Percentiles rank a stretch among this genome's conserved stretches.
These are phyloP conservation scores for Zosterops hypoxanthus DNA, from an alignment of 2,113 vertebrate genomes.

Conservation along the genomic window DNA sequence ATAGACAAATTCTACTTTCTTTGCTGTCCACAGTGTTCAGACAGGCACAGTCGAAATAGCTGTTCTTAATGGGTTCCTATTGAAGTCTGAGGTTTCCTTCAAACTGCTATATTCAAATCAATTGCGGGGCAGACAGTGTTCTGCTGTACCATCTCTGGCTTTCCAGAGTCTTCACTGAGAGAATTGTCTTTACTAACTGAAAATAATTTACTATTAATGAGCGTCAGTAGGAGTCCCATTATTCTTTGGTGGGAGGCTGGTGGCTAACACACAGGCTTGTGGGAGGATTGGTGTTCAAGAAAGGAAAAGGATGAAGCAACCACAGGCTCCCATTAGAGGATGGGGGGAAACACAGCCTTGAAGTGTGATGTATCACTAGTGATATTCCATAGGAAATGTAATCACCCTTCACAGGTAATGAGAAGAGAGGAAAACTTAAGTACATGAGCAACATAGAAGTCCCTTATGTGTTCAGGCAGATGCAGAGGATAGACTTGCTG, in stretches of 20 bases:
- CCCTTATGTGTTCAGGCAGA: slow-evolving; percentile 3
- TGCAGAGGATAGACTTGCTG: neutral
- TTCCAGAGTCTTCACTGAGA: slow-evolving; percentile 25
- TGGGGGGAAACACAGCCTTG: neutral
- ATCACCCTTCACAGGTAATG: slow-evolving; percentile 38
- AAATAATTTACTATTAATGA: slow-evolving; percentile 47
- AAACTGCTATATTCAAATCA: slow-evolving; percentile 22
- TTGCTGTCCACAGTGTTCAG: neutral
- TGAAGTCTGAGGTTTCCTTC: slow-evolving; percentile 50
- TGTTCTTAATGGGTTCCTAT: slow-evolving; percentile 8
- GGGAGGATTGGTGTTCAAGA: slow-evolving; percentile 10
- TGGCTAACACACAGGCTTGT: neutral
- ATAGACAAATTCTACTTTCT: neutral
- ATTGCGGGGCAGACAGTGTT: slow-evolving; percentile 11
- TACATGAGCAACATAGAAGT: neutral
- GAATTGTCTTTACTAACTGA: neutral
- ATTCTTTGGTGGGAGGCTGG: slow-evolving; percentile 14
- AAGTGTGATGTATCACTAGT: slow-evolving; percentile 33
- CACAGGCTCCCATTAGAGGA: neutral
- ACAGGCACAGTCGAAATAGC: neutral
- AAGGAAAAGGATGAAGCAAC: slow-evolving; percentile 43
- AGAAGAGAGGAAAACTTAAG: slow-evolving; percentile 17
- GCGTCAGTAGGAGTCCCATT: slow-evolving; percentile 12
- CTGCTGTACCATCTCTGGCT: neutral
- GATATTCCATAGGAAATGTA: slow-evolving; percentile 37